Evolutionary conservation across 2,888 invertebrate species (phyloP), one percentile per base, ranked within the genome.

Genomic region (Microctonus brassicae): DNA sequence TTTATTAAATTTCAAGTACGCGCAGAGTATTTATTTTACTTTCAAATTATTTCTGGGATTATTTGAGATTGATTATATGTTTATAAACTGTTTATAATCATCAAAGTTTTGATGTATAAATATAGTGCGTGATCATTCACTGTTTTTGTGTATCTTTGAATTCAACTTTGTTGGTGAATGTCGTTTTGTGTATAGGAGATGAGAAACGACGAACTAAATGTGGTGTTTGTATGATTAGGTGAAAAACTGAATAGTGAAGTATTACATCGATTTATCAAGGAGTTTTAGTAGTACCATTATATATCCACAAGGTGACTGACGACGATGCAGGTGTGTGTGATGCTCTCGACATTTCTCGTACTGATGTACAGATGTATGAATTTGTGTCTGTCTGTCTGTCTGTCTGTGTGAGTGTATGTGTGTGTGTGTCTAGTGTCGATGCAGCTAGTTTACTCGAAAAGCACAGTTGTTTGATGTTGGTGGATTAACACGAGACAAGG

Each of bases 401-500:
- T n/a, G n/a, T n/a, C n/a, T n/a, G n/a, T n/a, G n/a, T n/a, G n/a
- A n/a, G n/a, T n/a, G n/a, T n/a, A n/a, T n/a, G n/a, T n/a, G n/a
- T n/a, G n/a, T n/a, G n/a, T n/a, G n/a, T n/a, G n/a, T n/a, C n/a
- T n/a, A n/a, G n/a, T 17, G 47, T 47, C 17, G 47, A 47, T 65
- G 33, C 24, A 36, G 13, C 36, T 34, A 55, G 55, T 58, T 67
- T 26, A 67, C 66, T 71, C 42, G n/a, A 17, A 67, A 55, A 62
- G 71, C 53, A 55, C 55, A 39, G 71, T 71, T 71, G 71, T 66
- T 62, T 71, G 66, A 61, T 67, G 71, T 71, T 52, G 62, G 47
- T 60, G 55, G 71, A 71, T 71, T 71, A 71, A 55, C 66, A 58
- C 47, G 61, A 71, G 66, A 71, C 71, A 71, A 71, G 71, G 67